phyloP scores from a whole-genome alignment of 2,797 vertebrate genomes.

The Geotrypetes seraphini region DNA sequence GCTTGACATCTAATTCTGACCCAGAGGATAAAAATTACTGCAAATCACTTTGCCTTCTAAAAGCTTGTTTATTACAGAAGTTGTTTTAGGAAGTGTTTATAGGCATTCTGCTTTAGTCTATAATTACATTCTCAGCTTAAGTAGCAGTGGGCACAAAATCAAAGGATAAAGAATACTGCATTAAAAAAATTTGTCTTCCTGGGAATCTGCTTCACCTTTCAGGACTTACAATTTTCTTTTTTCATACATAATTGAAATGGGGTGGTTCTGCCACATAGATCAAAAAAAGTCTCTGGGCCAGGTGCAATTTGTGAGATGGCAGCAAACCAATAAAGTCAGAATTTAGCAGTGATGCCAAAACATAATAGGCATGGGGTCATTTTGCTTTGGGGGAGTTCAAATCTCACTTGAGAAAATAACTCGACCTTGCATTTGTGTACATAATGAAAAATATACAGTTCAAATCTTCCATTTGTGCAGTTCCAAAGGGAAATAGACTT shows the following conservation, averaged over 20 bases:
- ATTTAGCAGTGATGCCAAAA: not conserved
- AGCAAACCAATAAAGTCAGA: not conserved
- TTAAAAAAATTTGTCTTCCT: constrained; percentile 24
- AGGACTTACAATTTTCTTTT: constrained; percentile 6
- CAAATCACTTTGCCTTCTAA: constrained; percentile 23
- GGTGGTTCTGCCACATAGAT: not conserved
- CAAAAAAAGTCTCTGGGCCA: not conserved
- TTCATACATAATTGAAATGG: constrained; percentile 5
- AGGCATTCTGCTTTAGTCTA: constrained; percentile 25
- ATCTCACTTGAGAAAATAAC: constrained; percentile 13
- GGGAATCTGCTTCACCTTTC: constrained; percentile 16
- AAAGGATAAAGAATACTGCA: not conserved
- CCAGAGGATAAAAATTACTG: constrained; percentile 24
- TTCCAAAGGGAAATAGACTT: not conserved
- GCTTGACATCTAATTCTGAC: constrained; percentile 25
- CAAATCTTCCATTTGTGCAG: constrained; percentile 1
- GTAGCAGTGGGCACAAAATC: constrained; percentile 8
- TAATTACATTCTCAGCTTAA: constrained; percentile 39
- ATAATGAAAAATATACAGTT: constrained; percentile 5
- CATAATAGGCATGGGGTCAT: not conserved
- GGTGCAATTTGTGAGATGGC: not conserved
- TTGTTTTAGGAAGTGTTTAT: constrained; percentile 35
- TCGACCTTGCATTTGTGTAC: constrained; percentile 9
- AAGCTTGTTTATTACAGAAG: constrained; percentile 33
- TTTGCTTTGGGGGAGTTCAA: constrained; percentile 2